Conservation (phyloP, 2,113 vertebrate species). For the Stegastes partitus region DNA sequence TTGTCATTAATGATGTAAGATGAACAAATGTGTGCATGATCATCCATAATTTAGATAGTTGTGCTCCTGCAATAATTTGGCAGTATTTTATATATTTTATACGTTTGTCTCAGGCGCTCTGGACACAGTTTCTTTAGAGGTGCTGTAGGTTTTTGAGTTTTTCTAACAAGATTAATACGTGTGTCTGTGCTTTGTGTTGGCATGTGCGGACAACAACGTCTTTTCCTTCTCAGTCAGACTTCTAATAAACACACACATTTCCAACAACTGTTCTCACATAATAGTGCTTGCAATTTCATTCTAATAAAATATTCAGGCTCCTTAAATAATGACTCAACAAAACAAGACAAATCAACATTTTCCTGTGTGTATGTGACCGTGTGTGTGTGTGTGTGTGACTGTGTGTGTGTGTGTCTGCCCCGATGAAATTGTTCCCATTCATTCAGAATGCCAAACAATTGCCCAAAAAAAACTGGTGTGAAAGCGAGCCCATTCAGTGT, state of each 20-base stretch:
- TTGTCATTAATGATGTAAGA: slow-evolving; percentile 73
- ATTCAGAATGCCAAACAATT: slow-evolving; percentile 52
- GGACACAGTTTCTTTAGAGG: background rate
- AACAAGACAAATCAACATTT: slow-evolving; percentile 27
- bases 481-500: slow-evolving; percentile 39
- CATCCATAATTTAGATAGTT: slow-evolving; percentile 71
- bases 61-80: slow-evolving; percentile 17
- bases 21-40: slow-evolving; percentile 61
- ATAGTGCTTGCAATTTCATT: slow-evolving; percentile 8
- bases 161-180: background rate
- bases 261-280: slow-evolving; percentile 1
- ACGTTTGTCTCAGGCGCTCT: background rate
- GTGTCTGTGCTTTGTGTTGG: background rate
- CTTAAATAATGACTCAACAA: slow-evolving; percentile 18
- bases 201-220: background rate
- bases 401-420: background rate
- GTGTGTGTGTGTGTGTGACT: slow-evolving; percentile 12
- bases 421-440: slow-evolving; percentile 40
- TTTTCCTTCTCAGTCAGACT: slow-evolving; percentile 36
- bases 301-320: slow-evolving; percentile 34
- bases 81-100: slow-evolving; percentile 25
- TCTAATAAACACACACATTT: background rate
- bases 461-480: slow-evolving; percentile 41
- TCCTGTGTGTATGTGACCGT: background rate
- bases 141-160: background rate